Evolutionary conservation across 2,888 invertebrate species (phyloP).

Genomic region (Halocaridina rubra): DNA sequence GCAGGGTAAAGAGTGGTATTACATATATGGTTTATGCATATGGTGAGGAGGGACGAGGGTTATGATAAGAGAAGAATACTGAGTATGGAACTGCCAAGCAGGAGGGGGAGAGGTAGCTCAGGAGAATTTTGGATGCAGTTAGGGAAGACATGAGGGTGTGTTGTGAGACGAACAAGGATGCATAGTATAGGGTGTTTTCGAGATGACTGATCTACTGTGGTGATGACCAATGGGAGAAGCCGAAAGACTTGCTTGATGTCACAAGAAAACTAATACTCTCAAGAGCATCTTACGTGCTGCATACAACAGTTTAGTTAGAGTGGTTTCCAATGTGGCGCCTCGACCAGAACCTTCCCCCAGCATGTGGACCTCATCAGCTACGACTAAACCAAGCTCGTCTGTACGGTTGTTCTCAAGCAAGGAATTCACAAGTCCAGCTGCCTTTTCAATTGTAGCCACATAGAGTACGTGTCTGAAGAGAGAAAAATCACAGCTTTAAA

Average conservation of each 20-base stretch:
- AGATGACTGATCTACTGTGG: not conserved
- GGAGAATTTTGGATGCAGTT: too few relatives aligned
- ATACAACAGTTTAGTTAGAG: constrained; percentile 83
- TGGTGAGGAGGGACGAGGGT: too few relatives aligned
- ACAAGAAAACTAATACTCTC: too few relatives aligned
- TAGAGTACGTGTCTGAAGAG: constrained; percentile 80
- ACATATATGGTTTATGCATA: too few relatives aligned
- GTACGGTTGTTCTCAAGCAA: constrained; percentile 71
- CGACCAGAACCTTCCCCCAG: constrained; percentile 85
- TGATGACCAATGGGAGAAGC: not conserved
- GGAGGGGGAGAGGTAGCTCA: too few relatives aligned
- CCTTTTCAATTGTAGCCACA: constrained; percentile 96
- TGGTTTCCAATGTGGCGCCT: constrained; percentile 86
- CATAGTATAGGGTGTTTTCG: too few relatives aligned
- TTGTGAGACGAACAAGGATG: too few relatives aligned
- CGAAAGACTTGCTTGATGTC: not conserved
- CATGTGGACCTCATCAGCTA: constrained; percentile 94
- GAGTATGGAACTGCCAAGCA: too few relatives aligned
- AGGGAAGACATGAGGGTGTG: too few relatives aligned
- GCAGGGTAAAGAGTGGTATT: too few relatives aligned
- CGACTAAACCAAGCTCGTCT: constrained; percentile 71
- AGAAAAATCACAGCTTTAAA: too few relatives aligned
- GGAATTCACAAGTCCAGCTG: constrained; percentile 84
- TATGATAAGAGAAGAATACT: too few relatives aligned
- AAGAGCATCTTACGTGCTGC: constrained; percentile 78